These are phyloP conservation scores for Rhabdornis inornatus DNA, from an alignment of 2,113 vertebrate species.

Conservation along the genomic window DNA sequence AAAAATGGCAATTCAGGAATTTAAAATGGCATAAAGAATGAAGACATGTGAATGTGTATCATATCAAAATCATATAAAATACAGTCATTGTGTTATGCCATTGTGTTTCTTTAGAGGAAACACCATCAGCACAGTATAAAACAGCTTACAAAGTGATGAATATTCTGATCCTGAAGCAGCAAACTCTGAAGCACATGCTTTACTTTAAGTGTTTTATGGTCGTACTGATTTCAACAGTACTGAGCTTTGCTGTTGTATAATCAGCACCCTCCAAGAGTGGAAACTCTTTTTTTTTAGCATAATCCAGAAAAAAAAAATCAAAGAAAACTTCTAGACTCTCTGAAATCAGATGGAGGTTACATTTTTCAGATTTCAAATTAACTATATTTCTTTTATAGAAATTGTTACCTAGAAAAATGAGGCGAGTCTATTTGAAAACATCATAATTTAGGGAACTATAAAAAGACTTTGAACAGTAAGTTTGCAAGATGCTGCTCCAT, in stretches of 20 bases:
- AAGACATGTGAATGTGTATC: neutral
- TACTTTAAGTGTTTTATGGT: neutral
- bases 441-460: neutral
- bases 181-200: constrained; percentile 12
- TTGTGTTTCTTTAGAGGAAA: neutral
- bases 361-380: neutral
- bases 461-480: neutral
- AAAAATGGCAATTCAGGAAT: neutral
- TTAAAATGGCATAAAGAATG: neutral
- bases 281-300: neutral
- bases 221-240: neutral
- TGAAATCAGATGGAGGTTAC: neutral
- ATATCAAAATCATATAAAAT: neutral
- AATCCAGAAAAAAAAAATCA: neutral
- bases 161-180: neutral
- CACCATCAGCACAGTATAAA: neutral
- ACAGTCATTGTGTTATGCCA: neutral
- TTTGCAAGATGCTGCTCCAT: neutral
- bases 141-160: neutral
- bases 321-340: neutral
- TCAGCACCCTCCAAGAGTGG: neutral
- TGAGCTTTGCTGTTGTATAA: constrained; percentile 5
- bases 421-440: neutral
- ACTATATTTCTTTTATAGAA: neutral
- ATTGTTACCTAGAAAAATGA: neutral